Base-by-base conservation (phyloP, 1,140 invertebrate species). In the Palaemon carinicauda region DNA sequence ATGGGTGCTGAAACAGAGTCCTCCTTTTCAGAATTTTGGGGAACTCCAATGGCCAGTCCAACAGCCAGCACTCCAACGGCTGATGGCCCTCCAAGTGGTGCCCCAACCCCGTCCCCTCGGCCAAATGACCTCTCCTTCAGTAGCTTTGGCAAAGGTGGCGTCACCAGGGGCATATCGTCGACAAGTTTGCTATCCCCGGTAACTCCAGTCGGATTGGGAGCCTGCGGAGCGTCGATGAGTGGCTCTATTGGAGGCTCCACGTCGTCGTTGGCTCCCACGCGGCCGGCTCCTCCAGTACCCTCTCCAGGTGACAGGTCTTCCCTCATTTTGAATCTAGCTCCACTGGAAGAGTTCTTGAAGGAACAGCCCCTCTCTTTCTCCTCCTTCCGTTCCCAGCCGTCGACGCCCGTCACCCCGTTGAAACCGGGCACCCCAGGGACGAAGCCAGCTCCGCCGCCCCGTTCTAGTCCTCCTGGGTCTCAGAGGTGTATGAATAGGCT, bases 21-120 rank as follows among this genome's bases (percentile, higher is more conserved):
- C 84, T 77, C 84, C 60, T 83, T 91, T 91, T 7, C 90, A 94
- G 96, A 97, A 92, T 97, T 97, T 92, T 98, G 97, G 97, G 94
- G 96, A 82, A 97, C 97, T 91, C 95, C 95, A 33, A 95, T 95
- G 95, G 94, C 95, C 50, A 94, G 94, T 90, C 94, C 95, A 9
- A 94, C 95, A 19, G 80, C 73, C 33, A 69, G 53, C 50, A 71
- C 79, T 5, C 77, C 83, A 24, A 69, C 80, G 54, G 50, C 60
- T 31, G 80, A 65, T 21, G 41, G 69, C 27, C 65, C 77, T 51
- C 33, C n/a, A 24, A 50, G 54, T 31, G 90, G 50, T 19, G 74
- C 75, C 5, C 78, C 82, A 41, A 90, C 94, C 93, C 91, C 93
- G 94, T 89, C 94, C 93, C 91, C 94, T 92, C 89, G 94, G 94